Conservation (phyloP, 2,888 invertebrate genomes). For the Drymonia ruficornis region DNA sequence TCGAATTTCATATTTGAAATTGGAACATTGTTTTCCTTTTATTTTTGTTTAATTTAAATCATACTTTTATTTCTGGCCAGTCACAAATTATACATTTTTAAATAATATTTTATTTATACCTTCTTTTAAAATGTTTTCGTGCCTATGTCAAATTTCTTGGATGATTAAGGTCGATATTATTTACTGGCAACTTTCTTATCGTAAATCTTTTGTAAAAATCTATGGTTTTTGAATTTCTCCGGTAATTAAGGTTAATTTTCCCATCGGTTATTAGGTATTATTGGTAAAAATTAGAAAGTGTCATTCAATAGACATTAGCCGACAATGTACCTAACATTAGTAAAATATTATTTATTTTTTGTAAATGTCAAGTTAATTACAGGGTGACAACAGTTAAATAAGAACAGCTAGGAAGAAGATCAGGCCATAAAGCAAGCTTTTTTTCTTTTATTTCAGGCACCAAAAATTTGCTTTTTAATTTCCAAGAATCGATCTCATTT, state of each 20-base stretch:
- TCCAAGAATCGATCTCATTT: background rate
- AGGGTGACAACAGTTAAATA: too few relatives aligned
- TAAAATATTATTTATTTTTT: background rate
- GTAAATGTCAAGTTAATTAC: too few relatives aligned
- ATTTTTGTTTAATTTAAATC: background rate
- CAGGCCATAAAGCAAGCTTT: too few relatives aligned
- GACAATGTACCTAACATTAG: too few relatives aligned
- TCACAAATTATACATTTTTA: too few relatives aligned
- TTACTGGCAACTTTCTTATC: background rate
- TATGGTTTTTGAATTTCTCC: background rate
- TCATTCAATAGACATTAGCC: background rate
- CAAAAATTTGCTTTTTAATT: background rate
- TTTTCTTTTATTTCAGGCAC: too few relatives aligned
- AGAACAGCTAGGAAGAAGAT: too few relatives aligned
- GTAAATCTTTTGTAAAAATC: background rate
- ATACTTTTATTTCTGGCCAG: background rate
- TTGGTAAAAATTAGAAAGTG: background rate
- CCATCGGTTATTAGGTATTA: background rate
- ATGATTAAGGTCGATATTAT: too few relatives aligned
- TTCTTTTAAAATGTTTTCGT: too few relatives aligned
- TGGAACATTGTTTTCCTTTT: background rate
- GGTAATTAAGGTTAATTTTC: constrained; percentile 1
- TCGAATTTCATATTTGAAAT: background rate
- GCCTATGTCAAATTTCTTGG: too few relatives aligned
- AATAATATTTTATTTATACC: too few relatives aligned